Percentiles rank a stretch among this genome's conserved stretches.
Evolutionary conservation across 2,888 invertebrate genomes (phyloP).

Genomic region (Ditula angustiorana): DNA sequence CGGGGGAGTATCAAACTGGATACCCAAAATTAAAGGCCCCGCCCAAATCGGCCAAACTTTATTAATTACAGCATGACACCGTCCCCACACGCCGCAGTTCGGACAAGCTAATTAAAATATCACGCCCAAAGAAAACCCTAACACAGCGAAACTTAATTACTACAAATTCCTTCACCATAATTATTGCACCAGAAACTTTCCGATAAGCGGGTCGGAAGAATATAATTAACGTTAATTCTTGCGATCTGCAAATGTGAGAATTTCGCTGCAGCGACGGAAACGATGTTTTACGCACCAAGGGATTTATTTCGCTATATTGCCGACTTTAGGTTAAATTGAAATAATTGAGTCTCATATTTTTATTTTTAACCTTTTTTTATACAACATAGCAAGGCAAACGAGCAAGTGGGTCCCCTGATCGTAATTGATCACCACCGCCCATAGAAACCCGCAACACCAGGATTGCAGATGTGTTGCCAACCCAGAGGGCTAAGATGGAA

Average conservation of each 20-base stretch:
- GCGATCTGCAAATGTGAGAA: not conserved
- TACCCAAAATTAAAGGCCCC: too few relatives aligned
- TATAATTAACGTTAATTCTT: constrained; percentile 32
- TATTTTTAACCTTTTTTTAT: too few relatives aligned
- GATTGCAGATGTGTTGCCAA: too few relatives aligned
- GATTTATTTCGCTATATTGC: not conserved
- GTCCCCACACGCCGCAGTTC: constrained; percentile 43
- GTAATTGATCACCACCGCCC: too few relatives aligned
- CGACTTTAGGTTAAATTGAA: not conserved
- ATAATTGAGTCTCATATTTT: too few relatives aligned
- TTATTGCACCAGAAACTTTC: constrained; percentile 19
- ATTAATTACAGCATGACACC: constrained; percentile 32
- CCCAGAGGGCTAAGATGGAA: too few relatives aligned
- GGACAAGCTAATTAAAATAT: constrained; percentile 82
- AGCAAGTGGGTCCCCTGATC: too few relatives aligned
- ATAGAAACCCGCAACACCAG: too few relatives aligned
- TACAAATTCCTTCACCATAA: constrained; percentile 25
- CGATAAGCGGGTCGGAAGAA: constrained; percentile 30
- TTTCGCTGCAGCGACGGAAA: not conserved
- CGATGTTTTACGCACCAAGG: not conserved
- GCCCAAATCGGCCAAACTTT: constrained; percentile 5
- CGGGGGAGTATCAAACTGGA: too few relatives aligned
- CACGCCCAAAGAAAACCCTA: constrained; percentile 65
- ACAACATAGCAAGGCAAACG: too few relatives aligned
- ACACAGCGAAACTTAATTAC: constrained; percentile 48